A percentile compares a stretch with the other conserved stretches of the same genome.
Evolutionary conservation across 2,888 invertebrate species (phyloP).

Genomic region (Epirrhoe alternata): DNA sequence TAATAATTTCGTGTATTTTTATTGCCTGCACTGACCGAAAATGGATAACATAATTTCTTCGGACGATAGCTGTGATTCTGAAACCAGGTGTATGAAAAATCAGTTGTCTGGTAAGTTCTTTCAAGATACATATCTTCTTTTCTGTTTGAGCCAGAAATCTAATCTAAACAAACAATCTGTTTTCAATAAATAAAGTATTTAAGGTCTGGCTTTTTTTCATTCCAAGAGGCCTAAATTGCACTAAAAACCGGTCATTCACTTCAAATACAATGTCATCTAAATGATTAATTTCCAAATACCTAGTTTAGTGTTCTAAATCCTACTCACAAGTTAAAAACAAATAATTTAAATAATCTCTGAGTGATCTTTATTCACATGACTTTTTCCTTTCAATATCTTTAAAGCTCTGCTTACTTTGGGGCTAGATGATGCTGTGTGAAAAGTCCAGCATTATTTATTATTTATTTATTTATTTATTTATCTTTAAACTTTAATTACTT

Average conservation of each 20-base stretch:
- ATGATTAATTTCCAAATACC: not conserved
- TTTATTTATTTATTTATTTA: too few relatives aligned
- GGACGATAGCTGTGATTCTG: slow-evolving; percentile 78
- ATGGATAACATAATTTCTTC: slow-evolving; percentile 64
- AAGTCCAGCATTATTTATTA: too few relatives aligned
- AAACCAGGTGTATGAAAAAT: slow-evolving; percentile 70
- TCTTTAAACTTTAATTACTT: too few relatives aligned
- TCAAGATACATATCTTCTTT: not conserved
- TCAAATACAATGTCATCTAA: not conserved
- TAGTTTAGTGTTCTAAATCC: not conserved
- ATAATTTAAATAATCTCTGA: too few relatives aligned
- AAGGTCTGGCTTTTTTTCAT: not conserved
- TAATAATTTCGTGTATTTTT: slow-evolving; percentile 28
- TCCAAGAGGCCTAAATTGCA: not conserved
- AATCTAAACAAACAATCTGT: too few relatives aligned
- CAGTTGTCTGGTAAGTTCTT: slow-evolving; percentile 66
- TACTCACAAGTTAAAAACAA: not conserved
- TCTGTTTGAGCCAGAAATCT: not conserved
- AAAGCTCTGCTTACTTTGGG: too few relatives aligned
- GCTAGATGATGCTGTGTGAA: too few relatives aligned
- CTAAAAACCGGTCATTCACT: slow-evolving; percentile 8
- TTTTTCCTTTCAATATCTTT: too few relatives aligned
- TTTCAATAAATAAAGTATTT: too few relatives aligned
- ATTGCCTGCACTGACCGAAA: slow-evolving; percentile 24
- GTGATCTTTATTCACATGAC: too few relatives aligned